A percentile compares a stretch with the other conserved stretches of the same genome.
These are phyloP conservation scores for Oplegnathus fasciatus DNA, from an alignment of 2,113 vertebrate species.

Conservation along the genomic window DNA sequence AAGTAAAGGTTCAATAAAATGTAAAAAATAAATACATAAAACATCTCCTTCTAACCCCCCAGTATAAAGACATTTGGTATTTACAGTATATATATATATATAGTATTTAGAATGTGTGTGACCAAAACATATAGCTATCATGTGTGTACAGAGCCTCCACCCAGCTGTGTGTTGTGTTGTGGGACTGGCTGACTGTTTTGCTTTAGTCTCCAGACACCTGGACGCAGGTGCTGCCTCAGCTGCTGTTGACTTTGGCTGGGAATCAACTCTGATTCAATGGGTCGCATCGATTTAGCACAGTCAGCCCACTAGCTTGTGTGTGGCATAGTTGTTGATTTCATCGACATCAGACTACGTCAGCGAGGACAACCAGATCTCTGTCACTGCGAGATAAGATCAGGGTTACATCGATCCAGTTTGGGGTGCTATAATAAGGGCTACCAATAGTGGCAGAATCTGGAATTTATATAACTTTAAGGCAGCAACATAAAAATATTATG, in stretches of 20 bases:
- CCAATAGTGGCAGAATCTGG: neutral
- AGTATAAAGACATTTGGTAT: neutral
- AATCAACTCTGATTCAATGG: neutral
- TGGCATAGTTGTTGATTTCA: neutral
- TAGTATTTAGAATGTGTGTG: neutral
- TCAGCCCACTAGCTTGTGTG: neutral
- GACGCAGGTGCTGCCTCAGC: slow-evolving; percentile 19
- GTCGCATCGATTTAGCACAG: neutral
- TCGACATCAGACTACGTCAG: slow-evolving; percentile 4
- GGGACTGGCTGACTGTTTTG: neutral
- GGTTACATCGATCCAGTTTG: neutral
- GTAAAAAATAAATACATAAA: too few relatives aligned
- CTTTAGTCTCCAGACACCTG: slow-evolving; percentile 9
- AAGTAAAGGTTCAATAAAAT: too few relatives aligned
- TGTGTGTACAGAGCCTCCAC: neutral
- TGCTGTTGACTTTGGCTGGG: slow-evolving; percentile 19
- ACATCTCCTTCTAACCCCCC: too few relatives aligned
- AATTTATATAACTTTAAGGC: neutral
- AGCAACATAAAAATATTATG: neutral
- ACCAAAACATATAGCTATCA: too few relatives aligned
- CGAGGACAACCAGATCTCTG: neutral
- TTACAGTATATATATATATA: too few relatives aligned
- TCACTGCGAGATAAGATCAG: slow-evolving; percentile 13
- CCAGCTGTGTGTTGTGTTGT: slow-evolving; percentile 1
- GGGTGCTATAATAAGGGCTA: neutral